A percentile compares a stretch with the other conserved stretches of the same genome.
These are phyloP conservation scores for Paracanthobrama guichenoti DNA, from an alignment of 2,113 vertebrate species.

Conservation along the genomic window DNA sequence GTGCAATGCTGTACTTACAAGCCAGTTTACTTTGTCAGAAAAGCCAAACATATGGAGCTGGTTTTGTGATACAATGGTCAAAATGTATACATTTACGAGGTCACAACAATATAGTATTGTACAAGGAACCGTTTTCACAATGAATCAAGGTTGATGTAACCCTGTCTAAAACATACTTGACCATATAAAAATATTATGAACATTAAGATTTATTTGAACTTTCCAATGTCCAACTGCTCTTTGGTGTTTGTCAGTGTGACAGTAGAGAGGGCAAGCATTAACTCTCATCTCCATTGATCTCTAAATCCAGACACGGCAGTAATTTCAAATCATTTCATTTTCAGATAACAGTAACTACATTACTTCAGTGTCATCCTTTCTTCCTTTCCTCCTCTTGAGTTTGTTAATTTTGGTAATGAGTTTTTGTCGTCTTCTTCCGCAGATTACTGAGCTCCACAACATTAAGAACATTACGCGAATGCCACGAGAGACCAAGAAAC, in stretches of 20 bases:
- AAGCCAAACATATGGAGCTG: no score
- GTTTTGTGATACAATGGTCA: no score
- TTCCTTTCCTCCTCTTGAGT: constrained; percentile 48
- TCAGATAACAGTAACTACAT: constrained; percentile 33
- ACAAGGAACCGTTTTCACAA: no score
- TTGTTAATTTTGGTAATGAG: constrained; percentile 64
- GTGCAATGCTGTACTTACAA: no score
- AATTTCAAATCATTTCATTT: constrained; percentile 33
- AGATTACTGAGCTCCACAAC: constrained; percentile 98
- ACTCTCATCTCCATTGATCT: background rate
- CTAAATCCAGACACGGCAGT: background rate
- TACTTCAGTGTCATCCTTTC: constrained; percentile 20
- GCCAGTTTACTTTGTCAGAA: no score
- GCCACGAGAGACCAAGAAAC: constrained; percentile 97
- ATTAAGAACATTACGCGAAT: constrained; percentile 97
- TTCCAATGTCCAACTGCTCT: background rate
- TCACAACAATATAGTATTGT: no score
- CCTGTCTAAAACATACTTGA: background rate
- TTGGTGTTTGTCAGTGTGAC: constrained; percentile 4
- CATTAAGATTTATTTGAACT: background rate
- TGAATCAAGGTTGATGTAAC: background rate
- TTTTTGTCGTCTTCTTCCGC: constrained; percentile 67
- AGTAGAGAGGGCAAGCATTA: background rate
- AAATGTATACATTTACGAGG: no score
- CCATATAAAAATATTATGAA: background rate